A percentile compares a stretch with the other conserved stretches of the same genome.
Conservation (phyloP, 2,113 vertebrate species). For the Calidris pugnax region DNA sequence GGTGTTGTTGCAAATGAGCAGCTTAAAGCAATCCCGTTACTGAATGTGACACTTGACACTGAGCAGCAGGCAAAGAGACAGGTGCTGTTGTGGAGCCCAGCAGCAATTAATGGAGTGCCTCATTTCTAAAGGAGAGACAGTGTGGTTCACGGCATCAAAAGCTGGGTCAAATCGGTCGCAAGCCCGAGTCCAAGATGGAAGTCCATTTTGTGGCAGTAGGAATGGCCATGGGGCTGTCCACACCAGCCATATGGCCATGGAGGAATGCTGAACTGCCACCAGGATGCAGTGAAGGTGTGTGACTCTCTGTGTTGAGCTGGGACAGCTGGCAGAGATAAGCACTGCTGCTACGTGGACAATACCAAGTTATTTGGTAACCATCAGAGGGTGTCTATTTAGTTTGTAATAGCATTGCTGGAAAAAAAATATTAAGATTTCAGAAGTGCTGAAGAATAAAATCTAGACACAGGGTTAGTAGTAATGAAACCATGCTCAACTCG, state of each 20-base stretch:
- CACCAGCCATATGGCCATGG: background rate
- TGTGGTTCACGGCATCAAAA: background rate
- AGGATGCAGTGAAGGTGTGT: background rate
- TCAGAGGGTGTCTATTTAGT: background rate
- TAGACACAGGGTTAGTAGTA: background rate
- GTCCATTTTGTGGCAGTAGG: background rate
- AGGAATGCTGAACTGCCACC: background rate
- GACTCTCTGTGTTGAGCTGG: accelerated
- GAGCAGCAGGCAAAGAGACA: background rate
- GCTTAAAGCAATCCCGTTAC: slow-evolving; percentile 3
- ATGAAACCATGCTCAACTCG: background rate
- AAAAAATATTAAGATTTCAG: background rate
- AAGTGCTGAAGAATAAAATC: background rate
- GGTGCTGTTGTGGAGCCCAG: background rate
- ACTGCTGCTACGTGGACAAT: background rate
- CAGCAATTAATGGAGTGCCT: background rate
- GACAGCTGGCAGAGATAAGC: background rate
- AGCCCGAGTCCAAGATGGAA: background rate
- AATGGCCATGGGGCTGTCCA: background rate
- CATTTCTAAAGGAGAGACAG: background rate
- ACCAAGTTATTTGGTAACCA: background rate
- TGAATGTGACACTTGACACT: background rate
- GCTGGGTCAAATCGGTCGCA: background rate
- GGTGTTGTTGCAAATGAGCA: background rate
- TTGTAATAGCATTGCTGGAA: background rate